Conservation (phyloP, 2,888 invertebrate genomes). For the Microctonus aethiopoides region DNA sequence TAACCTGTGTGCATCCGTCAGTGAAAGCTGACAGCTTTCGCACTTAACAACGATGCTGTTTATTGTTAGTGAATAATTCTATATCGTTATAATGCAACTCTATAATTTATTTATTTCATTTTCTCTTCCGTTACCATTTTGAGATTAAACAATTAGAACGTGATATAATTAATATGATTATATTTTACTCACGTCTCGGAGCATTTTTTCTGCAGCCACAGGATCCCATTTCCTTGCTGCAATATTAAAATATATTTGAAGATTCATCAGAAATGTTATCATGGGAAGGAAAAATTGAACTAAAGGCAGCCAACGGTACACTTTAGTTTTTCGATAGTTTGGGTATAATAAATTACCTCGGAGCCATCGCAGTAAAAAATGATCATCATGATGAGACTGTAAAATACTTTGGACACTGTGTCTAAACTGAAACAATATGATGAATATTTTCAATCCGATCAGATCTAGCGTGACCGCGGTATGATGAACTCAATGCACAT, state of each 20-base stretch:
- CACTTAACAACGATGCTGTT: neutral
- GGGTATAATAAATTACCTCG: constrained; percentile 75
- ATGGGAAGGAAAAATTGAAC: too few relatives aligned
- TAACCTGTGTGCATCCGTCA: neutral
- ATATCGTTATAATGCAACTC: neutral
- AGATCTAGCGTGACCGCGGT: too few relatives aligned
- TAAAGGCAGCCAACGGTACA: too few relatives aligned
- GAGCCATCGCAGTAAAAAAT: constrained; percentile 83
- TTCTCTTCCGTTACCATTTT: neutral
- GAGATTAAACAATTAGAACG: neutral
- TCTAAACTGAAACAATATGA: constrained; percentile 79
- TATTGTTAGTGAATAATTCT: neutral
- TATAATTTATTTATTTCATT: neutral
- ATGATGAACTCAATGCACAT: neutral
- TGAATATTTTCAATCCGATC: too few relatives aligned
- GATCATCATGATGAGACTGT: constrained; percentile 81
- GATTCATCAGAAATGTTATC: too few relatives aligned
- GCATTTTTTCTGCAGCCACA: constrained; percentile 91
- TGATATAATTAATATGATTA: neutral
- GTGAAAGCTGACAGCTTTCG: constrained; percentile 16
- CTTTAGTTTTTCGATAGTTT: too few relatives aligned
- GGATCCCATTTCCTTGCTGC: constrained; percentile 88
- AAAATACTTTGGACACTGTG: constrained; percentile 76
- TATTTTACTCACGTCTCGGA: constrained; percentile 79
- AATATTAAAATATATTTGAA: constrained; percentile 49